Base-by-base conservation (phyloP, 2,797 vertebrate genomes). In the Acrocephalus scirpaceus region DNA sequence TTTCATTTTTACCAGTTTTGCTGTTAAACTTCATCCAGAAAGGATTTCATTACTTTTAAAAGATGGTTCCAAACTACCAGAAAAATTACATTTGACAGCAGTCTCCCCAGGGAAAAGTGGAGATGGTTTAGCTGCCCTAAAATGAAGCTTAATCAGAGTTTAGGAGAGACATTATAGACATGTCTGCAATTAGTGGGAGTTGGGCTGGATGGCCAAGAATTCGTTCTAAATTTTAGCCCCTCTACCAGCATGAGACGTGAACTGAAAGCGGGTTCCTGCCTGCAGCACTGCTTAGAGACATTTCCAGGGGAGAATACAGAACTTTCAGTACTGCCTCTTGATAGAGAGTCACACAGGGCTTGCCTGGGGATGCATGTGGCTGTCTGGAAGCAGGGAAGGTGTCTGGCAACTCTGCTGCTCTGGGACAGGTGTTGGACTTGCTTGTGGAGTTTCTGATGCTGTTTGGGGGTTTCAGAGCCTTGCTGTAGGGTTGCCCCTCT, bases 391-490 rank as follows among this genome's bases (percentile, higher is more conserved):
- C 0, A 0, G 36, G 26, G 32, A 87, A 58, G 53, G 17, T 86
- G 44, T 78, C 48, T 69, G 86, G 45, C 11, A 18, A 11, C 15
- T 88, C 54, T 56, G 30, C 70, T 90, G 71, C 47, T 48, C 48
- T 85, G 88, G 38, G 53, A n/a, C 4, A 1, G 45, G 36, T 3
- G 1, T 58, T 61, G 36, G 72, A 38, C 60, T 88, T 78, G 66
- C 70, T 85, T 51, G 16, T 70, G 71, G 73, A 62, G 48, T 73
- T 81, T 75, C 75, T 96, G 69, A 16, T 94, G 77, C 83, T 71
- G 95, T 92, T 93, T 85, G 47, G 96, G 96, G 95, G 96, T 96
- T 97, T 94, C 89, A 64, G 81, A 93, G 69, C 69, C 71, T 77
- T 92, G 71, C 95, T 84, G 67, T 48, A 87, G 77, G 90, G 86